Base-by-base conservation (phyloP, 2,797 vertebrate species). In the Leptoclinus maculatus region DNA sequence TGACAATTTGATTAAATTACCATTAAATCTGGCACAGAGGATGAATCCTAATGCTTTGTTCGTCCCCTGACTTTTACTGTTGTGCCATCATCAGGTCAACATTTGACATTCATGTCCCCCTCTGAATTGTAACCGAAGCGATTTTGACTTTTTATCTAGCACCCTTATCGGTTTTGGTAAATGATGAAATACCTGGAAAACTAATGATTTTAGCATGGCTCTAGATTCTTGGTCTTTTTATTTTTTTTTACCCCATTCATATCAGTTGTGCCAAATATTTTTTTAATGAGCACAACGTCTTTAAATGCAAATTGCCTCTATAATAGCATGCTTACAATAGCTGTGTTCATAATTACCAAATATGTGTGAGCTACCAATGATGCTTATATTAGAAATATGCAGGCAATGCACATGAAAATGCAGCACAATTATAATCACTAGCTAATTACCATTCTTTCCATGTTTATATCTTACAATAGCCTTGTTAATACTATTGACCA, bases 401-500 rank as follows among this genome's bases (percentile, higher is more conserved):
- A 71, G 17, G 38, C 6, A 70, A 62, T 39, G 23, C 10, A 27
- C 66, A 45, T 45, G 19, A 56, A 58, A 64, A 41, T 51, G 19
- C 9, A 64, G 17, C 1, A 39, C 19, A 12, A 2, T 23, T 29
- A 43, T 32, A n/a, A 60, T 47, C 21, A 4, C 17, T 3, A 19
- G 4, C 25, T 64, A 36, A 72, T 73, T 36, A 1, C 12, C 10
- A 29, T 72, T 23, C 1, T 11, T 21, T 41, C 34, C 32, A 19
- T 43, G 19, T 74, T 25, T 4, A 59, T 21, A 43, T 2, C 36
- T n/a, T 34, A 39, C 16, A n/a, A 41, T n/a, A 39, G 8, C 43
- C 36, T 27, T 67, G 8, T 64, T 49, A 76, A 67, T 59, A 69
- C 29, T 5, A 49, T 45, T 67, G 14, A 68, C 21, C 70, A 45